Evolutionary conservation across 2,888 invertebrate genomes (phyloP).

Genomic region (Chrysomela aeneicollis): DNA sequence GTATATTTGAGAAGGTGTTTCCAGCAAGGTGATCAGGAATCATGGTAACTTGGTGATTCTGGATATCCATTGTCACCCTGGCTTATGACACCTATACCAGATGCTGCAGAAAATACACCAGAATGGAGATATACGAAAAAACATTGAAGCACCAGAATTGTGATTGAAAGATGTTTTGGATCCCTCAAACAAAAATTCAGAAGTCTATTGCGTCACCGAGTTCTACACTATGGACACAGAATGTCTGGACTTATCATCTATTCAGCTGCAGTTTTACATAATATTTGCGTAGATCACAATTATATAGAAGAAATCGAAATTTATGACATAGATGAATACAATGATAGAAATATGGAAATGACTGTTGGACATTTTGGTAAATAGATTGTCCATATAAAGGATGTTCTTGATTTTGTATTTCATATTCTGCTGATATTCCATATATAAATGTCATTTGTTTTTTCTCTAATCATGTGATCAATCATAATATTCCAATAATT

Average conservation of each 20-base stretch:
- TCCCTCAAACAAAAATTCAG: conserved; percentile 6
- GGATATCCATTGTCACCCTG: conserved; percentile 13
- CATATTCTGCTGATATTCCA: not conserved
- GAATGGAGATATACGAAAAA: conserved; percentile 8
- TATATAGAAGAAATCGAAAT: not conserved
- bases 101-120: not conserved
- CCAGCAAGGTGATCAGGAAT: no score
- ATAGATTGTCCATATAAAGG: not conserved
- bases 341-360: not conserved
- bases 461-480: no score
- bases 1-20: not conserved
- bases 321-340: not conserved
- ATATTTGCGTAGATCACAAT: conserved; percentile 8
- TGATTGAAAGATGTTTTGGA: conserved; percentile 12
- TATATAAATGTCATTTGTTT: not conserved
- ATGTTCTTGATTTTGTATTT: not conserved
- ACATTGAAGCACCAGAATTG: not conserved
- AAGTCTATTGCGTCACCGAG: conserved; percentile 3
- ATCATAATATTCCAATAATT: no score
- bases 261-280: conserved; percentile 8
- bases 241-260: conserved; percentile 11
- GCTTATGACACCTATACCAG: not conserved
- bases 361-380: not conserved
- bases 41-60: not conserved
- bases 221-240: conserved; percentile 10